Evolutionary conservation across 2,113 vertebrate genomes (phyloP), one percentile per base, ranked within the genome.

Genomic region (Hucho hucho): DNA sequence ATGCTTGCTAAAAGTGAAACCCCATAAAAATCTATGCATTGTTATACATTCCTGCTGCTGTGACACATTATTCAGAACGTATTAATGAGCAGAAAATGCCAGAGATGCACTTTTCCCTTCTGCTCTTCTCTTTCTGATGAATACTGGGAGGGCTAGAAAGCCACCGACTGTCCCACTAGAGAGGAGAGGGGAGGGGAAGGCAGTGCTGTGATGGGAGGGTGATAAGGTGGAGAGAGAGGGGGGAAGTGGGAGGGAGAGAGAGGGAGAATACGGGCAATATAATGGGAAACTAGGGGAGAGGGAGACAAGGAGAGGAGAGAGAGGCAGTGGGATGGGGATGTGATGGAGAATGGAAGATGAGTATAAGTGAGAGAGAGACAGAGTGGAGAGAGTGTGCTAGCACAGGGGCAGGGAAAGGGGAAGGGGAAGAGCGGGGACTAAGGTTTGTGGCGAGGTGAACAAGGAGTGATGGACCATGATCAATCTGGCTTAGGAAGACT

Each of bases 71-170:
- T 77, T 75, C 0, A 68, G 73, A 49, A 67, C 18, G 25, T 32
- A 20, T 73, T 64, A 4, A 20, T 49, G 49, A 58, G 5, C 4
- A 28, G 43, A 70, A 75, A 66, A 26, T 16, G 32, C 32, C 32
- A 32, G 32, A 9, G 2, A 37, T 37, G 37, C 37, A 37, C 37
- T 37, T 9, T 9, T 28, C 46, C 59, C 25, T 7, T 63, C 64
- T 22, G 46, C 64, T 72, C 28, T 46, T 49, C 6, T 32, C 6
- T 9, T 29, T 29, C 9, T 7, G 4, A 32, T 1, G 28, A 4
- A 3, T 67, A 56, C 25, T 74, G 32, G 32, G 47, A 22, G 77
- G 69, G 43, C 64, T 64, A 74, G 22, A 74, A 72, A 66, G 32
- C 58, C 56, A 70, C 76, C 72, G 32, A 59, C 29, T 75, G 73